Conservation (phyloP, 1,140 invertebrate genomes). For the Anastrepha ludens region DNA sequence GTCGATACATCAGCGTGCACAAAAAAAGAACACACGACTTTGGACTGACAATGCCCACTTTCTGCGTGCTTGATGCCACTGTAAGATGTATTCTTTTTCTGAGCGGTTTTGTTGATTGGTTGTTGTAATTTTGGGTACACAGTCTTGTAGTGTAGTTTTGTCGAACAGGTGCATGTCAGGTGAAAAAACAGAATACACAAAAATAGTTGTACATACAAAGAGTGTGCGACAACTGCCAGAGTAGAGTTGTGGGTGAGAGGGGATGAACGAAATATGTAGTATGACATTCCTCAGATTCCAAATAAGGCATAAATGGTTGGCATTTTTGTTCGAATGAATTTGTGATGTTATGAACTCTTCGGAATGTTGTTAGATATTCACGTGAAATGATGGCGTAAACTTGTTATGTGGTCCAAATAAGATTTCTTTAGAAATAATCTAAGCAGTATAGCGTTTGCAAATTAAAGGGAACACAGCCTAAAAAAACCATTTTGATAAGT, state of each 20-base stretch:
- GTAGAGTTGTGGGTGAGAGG: slow-evolving; percentile 41
- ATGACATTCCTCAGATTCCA: slow-evolving; percentile 15
- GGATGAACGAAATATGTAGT: not conserved
- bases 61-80: not conserved
- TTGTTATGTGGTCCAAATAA: not conserved
- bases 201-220: not conserved
- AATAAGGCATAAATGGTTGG: slow-evolving; percentile 28
- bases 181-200: slow-evolving; percentile 29
- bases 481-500: no score
- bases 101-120: not conserved
- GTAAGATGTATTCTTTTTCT: not conserved
- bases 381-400: not conserved
- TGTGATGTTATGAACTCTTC: not conserved
- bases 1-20: slow-evolving; percentile 19
- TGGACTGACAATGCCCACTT: not conserved
- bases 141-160: slow-evolving; percentile 58
- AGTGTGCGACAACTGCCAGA: not conserved
- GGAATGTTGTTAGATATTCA: slow-evolving; percentile 41
- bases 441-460: not conserved
- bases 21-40: not conserved
- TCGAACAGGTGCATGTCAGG: slow-evolving; percentile 56
- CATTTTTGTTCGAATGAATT: not conserved
- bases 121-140: slow-evolving; percentile 36
- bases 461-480: no score
- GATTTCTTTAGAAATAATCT: not conserved